phyloP scores from a whole-genome alignment of 2,888 invertebrate species.

The Calliphora vomitoria region DNA sequence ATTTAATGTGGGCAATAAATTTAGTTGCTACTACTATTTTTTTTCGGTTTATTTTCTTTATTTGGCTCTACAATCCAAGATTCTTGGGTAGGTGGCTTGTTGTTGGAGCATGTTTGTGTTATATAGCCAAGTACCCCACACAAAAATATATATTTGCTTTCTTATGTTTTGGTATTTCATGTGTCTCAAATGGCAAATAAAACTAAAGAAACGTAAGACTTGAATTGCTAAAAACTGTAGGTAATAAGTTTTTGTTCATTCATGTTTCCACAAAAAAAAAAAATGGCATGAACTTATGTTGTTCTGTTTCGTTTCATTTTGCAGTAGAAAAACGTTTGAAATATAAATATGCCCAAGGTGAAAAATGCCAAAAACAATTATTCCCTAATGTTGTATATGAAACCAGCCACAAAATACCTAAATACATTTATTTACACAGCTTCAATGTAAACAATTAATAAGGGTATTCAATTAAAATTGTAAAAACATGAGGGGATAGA shows the following conservation, averaged over 20 bases:
- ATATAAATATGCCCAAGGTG: constrained; percentile 71
- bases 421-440: constrained; percentile 34
- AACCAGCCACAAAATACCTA: constrained; percentile 36
- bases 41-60: constrained; percentile 11
- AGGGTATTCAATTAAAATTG: constrained; percentile 37
- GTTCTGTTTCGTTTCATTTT: constrained; percentile 47
- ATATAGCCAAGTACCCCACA: not conserved
- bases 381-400: constrained; percentile 56
- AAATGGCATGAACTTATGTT: constrained; percentile 20
- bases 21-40: constrained; percentile 31
- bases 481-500: not conserved
- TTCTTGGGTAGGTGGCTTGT: not conserved
- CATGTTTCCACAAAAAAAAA: constrained; percentile 1
- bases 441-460: constrained; percentile 46
- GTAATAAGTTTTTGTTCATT: constrained; percentile 55
- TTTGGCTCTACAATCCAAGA: not conserved
- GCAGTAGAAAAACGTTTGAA: constrained; percentile 56
- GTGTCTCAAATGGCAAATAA: constrained; percentile 72
- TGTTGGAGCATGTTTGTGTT: not conserved
- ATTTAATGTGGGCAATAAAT: constrained; percentile 73
- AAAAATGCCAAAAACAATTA: constrained; percentile 68
- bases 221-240: constrained; percentile 25
- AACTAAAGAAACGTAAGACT: constrained; percentile 37
- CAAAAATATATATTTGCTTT: constrained; percentile 17
- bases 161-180: constrained; percentile 36